A percentile compares a stretch with the other conserved stretches of the same genome.
Conservation (phyloP, 2,113 vertebrate genomes). For the Amphiprion percula region DNA sequence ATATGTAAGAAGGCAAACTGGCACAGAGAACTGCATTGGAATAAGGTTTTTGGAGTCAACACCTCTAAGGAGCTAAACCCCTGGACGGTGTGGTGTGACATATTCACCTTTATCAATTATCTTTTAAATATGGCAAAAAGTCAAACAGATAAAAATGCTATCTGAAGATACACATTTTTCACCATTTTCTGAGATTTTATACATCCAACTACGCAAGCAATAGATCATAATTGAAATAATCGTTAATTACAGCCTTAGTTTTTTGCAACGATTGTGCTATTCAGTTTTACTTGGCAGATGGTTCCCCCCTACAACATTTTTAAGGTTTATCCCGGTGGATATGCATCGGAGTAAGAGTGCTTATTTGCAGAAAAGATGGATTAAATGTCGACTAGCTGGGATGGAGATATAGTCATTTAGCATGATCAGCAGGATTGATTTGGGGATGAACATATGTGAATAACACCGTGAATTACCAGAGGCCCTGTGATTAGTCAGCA, state of each 20-base stretch:
- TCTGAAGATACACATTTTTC: too few species aligned
- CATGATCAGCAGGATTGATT: constrained; percentile 38
- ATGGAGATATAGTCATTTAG: constrained; percentile 10
- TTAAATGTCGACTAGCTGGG: constrained; percentile 24
- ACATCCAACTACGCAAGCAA: not conserved
- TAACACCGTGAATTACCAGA: constrained; percentile 38
- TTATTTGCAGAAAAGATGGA: constrained; percentile 34
- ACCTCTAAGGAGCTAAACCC: not conserved
- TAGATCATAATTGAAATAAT: not conserved
- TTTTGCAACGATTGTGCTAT: not conserved
- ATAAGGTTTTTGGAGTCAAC: constrained; percentile 6
- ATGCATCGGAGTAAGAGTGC: constrained; percentile 9
- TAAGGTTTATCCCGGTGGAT: constrained; percentile 12
- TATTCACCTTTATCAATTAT: too few species aligned
- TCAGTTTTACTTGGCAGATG: constrained; percentile 17
- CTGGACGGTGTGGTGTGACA: not conserved
- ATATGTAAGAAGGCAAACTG: constrained; percentile 23
- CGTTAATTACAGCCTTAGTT: not conserved
- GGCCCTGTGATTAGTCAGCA: constrained; percentile 55
- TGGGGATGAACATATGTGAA: constrained; percentile 57
- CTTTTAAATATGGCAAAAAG: too few species aligned
- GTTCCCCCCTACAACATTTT: constrained; percentile 25
- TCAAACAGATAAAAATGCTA: not conserved
- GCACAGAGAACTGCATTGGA: constrained; percentile 6
- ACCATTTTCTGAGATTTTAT: too few species aligned